Evolutionary conservation across 1,140 invertebrate species (phyloP).

Genomic region (Lordiphosa mommai): DNA sequence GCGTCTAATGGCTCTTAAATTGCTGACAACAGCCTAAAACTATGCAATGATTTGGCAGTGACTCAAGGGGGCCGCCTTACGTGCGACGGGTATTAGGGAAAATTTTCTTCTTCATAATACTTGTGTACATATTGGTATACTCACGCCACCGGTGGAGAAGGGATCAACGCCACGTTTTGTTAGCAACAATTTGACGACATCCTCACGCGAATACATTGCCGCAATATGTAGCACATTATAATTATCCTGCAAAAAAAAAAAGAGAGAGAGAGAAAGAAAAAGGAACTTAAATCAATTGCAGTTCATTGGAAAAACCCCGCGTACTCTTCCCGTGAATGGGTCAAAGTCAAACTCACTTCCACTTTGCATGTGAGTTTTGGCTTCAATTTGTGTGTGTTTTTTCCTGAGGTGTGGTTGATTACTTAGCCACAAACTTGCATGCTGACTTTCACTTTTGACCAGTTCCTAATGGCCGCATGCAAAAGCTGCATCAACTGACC

Average conservation of each 20-base stretch:
- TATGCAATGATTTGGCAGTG: slow-evolving; percentile 16
- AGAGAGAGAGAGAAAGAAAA: slow-evolving; percentile 17
- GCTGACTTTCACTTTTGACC: slow-evolving; percentile 64
- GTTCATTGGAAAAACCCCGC: slow-evolving; percentile 48
- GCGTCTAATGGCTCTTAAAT: slow-evolving; percentile 39
- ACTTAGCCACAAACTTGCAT: slow-evolving; percentile 66
- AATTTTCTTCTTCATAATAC: slow-evolving; percentile 10
- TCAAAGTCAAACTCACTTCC: slow-evolving; percentile 54
- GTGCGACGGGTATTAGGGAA: slow-evolving; percentile 15
- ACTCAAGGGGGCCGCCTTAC: slow-evolving; percentile 9
- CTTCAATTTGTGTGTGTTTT: slow-evolving; percentile 7
- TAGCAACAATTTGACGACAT: slow-evolving; percentile 94
- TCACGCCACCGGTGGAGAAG: slow-evolving; percentile 94
- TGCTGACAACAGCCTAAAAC: slow-evolving; percentile 12
- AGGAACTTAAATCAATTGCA: slow-evolving; percentile 57
- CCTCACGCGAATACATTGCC: slow-evolving; percentile 95
- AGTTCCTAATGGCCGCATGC: slow-evolving; percentile 69
- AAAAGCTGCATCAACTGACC: slow-evolving; percentile 66
- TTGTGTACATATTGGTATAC: slow-evolving; percentile 76
- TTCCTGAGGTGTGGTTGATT: slow-evolving; percentile 50
- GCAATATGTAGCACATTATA: slow-evolving; percentile 96
- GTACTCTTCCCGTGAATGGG: slow-evolving; percentile 48
- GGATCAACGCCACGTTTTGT: slow-evolving; percentile 94
- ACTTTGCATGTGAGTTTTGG: slow-evolving; percentile 47
- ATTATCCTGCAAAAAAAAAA: slow-evolving; percentile 88